These are phyloP conservation scores for Apodemus sylvaticus DNA, from an alignment of 2,113 vertebrate genomes.

Conservation along the genomic window DNA sequence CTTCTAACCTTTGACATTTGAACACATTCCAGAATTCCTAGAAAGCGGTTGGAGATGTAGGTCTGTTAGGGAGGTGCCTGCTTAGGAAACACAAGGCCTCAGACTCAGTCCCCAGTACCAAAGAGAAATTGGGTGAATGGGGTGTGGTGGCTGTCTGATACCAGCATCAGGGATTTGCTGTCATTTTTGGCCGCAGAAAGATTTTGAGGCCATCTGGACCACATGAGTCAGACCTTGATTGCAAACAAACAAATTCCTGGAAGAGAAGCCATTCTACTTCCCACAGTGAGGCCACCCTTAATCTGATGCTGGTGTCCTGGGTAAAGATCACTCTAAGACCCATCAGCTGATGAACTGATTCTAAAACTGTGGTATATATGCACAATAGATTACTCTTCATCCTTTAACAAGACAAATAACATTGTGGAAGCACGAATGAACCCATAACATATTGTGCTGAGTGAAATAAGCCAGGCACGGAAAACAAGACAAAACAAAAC, in stretches of 20 bases:
- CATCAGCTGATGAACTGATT: not conserved
- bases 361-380: not conserved
- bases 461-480: not conserved
- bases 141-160: accelerated
- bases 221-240: not conserved
- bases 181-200: not conserved
- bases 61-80: not conserved
- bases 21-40: not conserved
- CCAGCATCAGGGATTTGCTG: not conserved
- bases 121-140: not conserved
- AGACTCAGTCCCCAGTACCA: not conserved
- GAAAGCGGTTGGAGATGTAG: not conserved
- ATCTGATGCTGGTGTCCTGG: not conserved
- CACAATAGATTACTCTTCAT: not conserved
- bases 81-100: not conserved
- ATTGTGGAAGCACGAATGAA: not conserved
- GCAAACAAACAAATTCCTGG: not conserved
- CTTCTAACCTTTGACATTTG: not conserved
- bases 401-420: not conserved
- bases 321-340: not conserved
- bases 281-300: not conserved
- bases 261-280: not conserved
- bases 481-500: not conserved
- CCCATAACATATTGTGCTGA: not conserved
- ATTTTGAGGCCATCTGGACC: not conserved